A percentile compares a stretch with the other conserved stretches of the same genome.
These are phyloP conservation scores for Oreortyx pictus DNA, from an alignment of 2,797 vertebrate species.

Conservation along the genomic window DNA sequence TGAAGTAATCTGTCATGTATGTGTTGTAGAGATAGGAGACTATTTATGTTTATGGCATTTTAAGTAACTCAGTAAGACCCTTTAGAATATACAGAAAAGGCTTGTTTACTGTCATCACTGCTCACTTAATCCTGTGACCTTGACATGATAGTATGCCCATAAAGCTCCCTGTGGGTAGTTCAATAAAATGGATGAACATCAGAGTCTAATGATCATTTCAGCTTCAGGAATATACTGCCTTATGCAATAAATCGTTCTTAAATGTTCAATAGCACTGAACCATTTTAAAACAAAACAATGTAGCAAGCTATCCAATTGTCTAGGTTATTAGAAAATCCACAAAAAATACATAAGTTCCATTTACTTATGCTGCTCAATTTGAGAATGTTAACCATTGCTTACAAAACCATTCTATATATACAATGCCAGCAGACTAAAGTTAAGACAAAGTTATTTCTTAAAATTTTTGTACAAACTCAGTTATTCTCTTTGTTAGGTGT, in stretches of 20 bases:
- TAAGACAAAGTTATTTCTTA: neutral
- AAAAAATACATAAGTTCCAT: neutral
- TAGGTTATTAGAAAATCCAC: slow-evolving; percentile 14
- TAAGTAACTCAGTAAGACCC: slow-evolving; percentile 77
- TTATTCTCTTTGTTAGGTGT: neutral
- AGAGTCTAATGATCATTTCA: slow-evolving; percentile 61
- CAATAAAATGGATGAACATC: slow-evolving; percentile 71
- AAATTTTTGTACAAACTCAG: neutral
- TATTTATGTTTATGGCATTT: slow-evolving; percentile 81
- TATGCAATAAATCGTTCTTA: slow-evolving; percentile 1
- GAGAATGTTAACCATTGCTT: neutral
- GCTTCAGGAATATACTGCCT: slow-evolving; percentile 53
- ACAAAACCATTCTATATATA: neutral
- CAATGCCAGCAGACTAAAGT: neutral
- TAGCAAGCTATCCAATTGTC: neutral
- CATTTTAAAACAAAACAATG: neutral
- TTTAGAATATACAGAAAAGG: slow-evolving; percentile 76
- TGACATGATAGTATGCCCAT: slow-evolving; percentile 60
- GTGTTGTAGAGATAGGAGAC: slow-evolving; percentile 59
- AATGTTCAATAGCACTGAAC: neutral
- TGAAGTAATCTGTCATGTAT: slow-evolving; percentile 73
- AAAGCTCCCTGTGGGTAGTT: slow-evolving; percentile 67
- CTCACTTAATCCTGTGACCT: slow-evolving; percentile 79
- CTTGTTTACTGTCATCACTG: slow-evolving; percentile 75
- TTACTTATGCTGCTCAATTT: neutral